These are phyloP conservation scores for Cosmopolites sordidus DNA, from an alignment of 2,888 invertebrate species.

Conservation along the genomic window DNA sequence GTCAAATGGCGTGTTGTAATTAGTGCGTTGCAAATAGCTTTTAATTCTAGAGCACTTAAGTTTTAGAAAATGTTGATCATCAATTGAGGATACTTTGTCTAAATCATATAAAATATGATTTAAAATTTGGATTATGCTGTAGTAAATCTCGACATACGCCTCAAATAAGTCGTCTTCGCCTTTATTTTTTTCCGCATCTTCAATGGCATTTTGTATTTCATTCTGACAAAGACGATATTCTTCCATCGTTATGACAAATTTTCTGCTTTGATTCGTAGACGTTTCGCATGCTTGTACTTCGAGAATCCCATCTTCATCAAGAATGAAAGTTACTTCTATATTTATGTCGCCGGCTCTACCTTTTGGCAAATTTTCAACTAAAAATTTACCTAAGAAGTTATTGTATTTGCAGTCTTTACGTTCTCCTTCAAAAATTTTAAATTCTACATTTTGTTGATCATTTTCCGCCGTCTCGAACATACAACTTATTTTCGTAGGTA, in stretches of 20 bases:
- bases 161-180: slow-evolving; percentile 22
- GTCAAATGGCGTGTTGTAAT: no score
- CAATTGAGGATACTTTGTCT: not conserved
- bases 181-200: slow-evolving; percentile 21
- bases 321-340: slow-evolving; percentile 17
- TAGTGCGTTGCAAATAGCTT: no score
- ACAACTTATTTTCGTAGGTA: slow-evolving; percentile 12
- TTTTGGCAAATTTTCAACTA: slow-evolving; percentile 20
- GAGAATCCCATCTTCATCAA: slow-evolving; percentile 30
- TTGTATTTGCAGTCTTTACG: slow-evolving; percentile 27
- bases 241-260: slow-evolving; percentile 20
- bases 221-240: slow-evolving; percentile 23
- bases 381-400: slow-evolving; percentile 26
- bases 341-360: slow-evolving; percentile 25
- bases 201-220: slow-evolving; percentile 15
- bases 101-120: slow-evolving; percentile 6
- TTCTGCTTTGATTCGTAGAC: slow-evolving; percentile 12
- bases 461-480: slow-evolving; percentile 16
- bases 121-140: not conserved
- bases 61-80: slow-evolving; percentile 5
- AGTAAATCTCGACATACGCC: not conserved
- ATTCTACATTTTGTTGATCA: slow-evolving; percentile 11
- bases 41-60: slow-evolving; percentile 1
- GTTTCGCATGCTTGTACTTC: slow-evolving; percentile 24
- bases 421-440: slow-evolving; percentile 30